Base-by-base conservation (phyloP, 2,113 vertebrate genomes). In the Fregetta grallaria region DNA sequence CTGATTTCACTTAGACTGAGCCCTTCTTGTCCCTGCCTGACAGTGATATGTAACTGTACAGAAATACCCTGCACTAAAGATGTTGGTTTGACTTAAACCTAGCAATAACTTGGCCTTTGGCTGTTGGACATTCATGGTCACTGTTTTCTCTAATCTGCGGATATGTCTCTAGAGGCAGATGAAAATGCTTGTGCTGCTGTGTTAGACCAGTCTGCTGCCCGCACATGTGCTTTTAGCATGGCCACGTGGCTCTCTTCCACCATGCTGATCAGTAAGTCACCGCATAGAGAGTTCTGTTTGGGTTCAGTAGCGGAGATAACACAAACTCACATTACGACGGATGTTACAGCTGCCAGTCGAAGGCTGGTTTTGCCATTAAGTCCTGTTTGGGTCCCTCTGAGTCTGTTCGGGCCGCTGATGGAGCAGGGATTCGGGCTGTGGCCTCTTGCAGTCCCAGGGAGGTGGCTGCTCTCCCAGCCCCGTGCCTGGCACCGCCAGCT, bases 281-380 rank as follows among this genome's bases (percentile, higher is more conserved):
- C 38, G 34, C 34, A 7, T 0, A 53, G 22, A 19, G 11, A 65
- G 58, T 45, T 68, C 72, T 61, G 9, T 32, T 52, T 58, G 34
- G 14, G 44, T 38, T 86, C 49, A 47, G 0, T 25, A 62, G 23
- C 4, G 1, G 56, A 53, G 38, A 14, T 45, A 45, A 40, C 49
- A 76, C 11, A 47, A 58, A 11, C 7, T 1, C 30, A 30, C 5
- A 0, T 56, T 56, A 34, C 0, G 0, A 21, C 5, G 34, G 32
- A 20, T 49, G 15, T 76, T 52, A 36, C 23, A 45, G 3, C 62
- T 77, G 22, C 61, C 47, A 55, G 15, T 3, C 13, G 6, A 61
- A 86, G 58, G 62, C 44, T 82, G 30, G 20, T 59, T 84, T 87
- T 87, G 29, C 38, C 36, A 3, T 63, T 47, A 38, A 65, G 52